Conservation (phyloP, 2,888 invertebrate species). For the Crepidodera aurea region DNA sequence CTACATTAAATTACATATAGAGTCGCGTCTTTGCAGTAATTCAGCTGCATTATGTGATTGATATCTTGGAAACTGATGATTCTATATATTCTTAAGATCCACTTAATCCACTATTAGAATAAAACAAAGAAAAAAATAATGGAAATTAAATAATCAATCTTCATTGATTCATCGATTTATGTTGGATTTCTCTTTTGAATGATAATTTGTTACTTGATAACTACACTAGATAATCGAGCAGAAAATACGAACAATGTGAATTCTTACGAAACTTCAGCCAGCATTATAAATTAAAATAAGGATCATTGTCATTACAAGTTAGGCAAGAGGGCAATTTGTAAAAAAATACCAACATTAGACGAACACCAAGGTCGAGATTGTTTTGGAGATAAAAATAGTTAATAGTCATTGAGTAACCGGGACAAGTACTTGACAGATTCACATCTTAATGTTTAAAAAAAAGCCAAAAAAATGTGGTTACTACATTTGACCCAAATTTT, state of each 20-base stretch:
- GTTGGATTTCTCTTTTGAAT: not conserved
- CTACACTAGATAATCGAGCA: not conserved
- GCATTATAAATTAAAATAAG: conserved; percentile 7
- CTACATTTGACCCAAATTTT: no score
- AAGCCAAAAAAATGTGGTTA: no score
- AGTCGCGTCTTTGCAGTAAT: no score
- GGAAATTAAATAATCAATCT: no score
- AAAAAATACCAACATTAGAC: conserved; percentile 9
- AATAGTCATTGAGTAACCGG: not conserved
- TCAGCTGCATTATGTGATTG: no score
- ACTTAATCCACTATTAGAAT: not conserved
- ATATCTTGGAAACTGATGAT: no score
- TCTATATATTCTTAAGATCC: no score
- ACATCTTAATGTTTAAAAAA: no score
- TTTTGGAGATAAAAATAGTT: not conserved
- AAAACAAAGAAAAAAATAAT: no score
- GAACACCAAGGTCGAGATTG: not conserved
- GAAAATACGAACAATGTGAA: not conserved
- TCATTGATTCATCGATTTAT: no score
- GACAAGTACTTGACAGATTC: not conserved
- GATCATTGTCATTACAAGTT: conserved; percentile 16
- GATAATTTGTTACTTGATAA: not conserved
- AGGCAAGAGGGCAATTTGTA: conserved; percentile 14
- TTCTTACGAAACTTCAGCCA: not conserved
- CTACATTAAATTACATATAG: no score